Evolutionary conservation across 2,797 vertebrate genomes (phyloP).

Genomic region (Pagetopsis macropterus): DNA sequence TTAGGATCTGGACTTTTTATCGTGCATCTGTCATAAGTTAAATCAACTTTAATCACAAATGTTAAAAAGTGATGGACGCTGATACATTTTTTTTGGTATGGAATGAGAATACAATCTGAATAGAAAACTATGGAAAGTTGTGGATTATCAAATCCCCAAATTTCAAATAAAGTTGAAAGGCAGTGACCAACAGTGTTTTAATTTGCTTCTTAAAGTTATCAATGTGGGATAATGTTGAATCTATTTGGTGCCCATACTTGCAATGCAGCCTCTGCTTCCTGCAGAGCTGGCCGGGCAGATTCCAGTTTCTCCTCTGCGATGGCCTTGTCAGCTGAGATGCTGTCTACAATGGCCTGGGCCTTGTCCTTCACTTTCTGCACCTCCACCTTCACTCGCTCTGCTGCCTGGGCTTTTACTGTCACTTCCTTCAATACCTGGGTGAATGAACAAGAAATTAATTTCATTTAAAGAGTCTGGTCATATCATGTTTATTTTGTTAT

Average conservation of each 20-base stretch:
- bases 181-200: neutral
- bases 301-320: conserved; percentile 92
- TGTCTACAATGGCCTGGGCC: conserved; percentile 93
- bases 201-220: neutral
- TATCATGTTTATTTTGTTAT: neutral
- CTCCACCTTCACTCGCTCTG: conserved; percentile 93
- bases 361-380: conserved; percentile 98
- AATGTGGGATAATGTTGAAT: neutral
- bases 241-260: conserved; percentile 78
- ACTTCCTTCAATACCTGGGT: conserved; percentile 94
- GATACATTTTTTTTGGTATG: neutral
- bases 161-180: neutral
- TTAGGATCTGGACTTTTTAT: neutral
- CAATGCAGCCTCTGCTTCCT: conserved; percentile 93
- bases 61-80: neutral
- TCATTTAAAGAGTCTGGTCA: neutral
- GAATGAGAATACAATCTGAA: neutral
- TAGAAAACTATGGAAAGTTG: neutral
- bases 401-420: conserved; percentile 94
- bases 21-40: neutral
- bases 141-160: neutral
- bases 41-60: neutral
- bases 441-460: neutral
- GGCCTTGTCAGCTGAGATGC: conserved; percentile 93
- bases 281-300: conserved; percentile 90